Evolutionary conservation across 2,113 vertebrate genomes (phyloP).

Genomic region (Ranitomeya imitator): DNA sequence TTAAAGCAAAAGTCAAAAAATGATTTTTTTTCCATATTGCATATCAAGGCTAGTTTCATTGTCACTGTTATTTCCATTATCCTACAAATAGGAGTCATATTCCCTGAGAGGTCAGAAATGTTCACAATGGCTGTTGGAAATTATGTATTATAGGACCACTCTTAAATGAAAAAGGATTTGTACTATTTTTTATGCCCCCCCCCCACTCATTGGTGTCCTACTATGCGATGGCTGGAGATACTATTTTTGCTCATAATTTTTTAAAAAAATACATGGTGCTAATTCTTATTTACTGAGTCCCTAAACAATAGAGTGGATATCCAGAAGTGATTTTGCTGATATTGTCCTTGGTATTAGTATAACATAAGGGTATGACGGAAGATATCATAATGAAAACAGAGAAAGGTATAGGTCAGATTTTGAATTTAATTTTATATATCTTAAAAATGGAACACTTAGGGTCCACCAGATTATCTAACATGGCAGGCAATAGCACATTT

Average conservation of each 20-base stretch:
- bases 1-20: too few relatives aligned
- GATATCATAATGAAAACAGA: not conserved
- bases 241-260: too few relatives aligned
- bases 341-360: not conserved
- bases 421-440: not conserved
- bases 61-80: too few relatives aligned
- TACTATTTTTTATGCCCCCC: not conserved
- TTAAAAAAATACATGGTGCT: not conserved
- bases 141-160: not conserved
- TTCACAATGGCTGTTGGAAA: not conserved
- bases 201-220: not conserved
- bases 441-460: slow-evolving; percentile 24
- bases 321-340: not conserved
- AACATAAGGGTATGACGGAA: slow-evolving; percentile 6
- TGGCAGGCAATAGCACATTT: not conserved
- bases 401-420: not conserved
- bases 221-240: not conserved
- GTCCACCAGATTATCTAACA: not conserved
- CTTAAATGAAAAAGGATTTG: not conserved
- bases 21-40: too few relatives aligned
- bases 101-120: too few relatives aligned
- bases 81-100: too few relatives aligned
- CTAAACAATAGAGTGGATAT: slow-evolving; percentile 27
- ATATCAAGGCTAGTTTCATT: too few relatives aligned
- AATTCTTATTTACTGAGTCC: slow-evolving; percentile 4